These are phyloP conservation scores for Istiophorus platypterus DNA, from an alignment of 2,113 vertebrate genomes.

Conservation along the genomic window DNA sequence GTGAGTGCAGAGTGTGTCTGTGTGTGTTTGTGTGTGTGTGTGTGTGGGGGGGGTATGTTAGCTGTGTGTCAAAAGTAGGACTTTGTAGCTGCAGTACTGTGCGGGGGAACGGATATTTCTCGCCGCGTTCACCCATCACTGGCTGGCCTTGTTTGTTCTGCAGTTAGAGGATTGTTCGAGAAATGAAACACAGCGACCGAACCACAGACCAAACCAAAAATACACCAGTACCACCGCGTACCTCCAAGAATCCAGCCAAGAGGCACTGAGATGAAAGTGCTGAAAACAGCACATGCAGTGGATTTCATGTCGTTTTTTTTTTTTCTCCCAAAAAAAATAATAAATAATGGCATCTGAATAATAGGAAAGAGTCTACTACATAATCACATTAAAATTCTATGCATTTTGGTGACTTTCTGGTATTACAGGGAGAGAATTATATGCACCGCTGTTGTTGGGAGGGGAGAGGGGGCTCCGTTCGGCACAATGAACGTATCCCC, in stretches of 20 bases:
- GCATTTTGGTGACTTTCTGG: not conserved
- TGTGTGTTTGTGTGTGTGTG: no score
- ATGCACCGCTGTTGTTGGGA: not conserved
- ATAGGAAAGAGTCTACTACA: not conserved
- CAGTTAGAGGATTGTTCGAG: not conserved
- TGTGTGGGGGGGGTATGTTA: not conserved
- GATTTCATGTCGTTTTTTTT: not conserved
- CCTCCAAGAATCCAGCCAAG: not conserved
- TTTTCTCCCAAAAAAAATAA: no score
- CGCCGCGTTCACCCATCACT: not conserved
- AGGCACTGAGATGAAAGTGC: not conserved
- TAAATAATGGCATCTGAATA: not conserved
- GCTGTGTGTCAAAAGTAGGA: conserved; percentile 15
- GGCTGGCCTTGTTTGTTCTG: conserved; percentile 7
- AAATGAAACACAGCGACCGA: conserved; percentile 6
- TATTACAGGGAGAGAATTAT: not conserved
- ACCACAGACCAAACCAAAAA: no score
- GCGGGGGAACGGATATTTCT: not conserved
- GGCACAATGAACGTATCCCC: conserved; percentile 60
- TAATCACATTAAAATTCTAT: not conserved
- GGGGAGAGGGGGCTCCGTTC: conserved; percentile 14
- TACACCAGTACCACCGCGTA: not conserved
- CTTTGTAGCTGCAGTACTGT: not conserved
- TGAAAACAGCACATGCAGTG: not conserved
- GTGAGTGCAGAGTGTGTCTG: conserved; percentile 6